Base-by-base conservation (phyloP, 2,797 vertebrate genomes). In the Helostoma temminkii region DNA sequence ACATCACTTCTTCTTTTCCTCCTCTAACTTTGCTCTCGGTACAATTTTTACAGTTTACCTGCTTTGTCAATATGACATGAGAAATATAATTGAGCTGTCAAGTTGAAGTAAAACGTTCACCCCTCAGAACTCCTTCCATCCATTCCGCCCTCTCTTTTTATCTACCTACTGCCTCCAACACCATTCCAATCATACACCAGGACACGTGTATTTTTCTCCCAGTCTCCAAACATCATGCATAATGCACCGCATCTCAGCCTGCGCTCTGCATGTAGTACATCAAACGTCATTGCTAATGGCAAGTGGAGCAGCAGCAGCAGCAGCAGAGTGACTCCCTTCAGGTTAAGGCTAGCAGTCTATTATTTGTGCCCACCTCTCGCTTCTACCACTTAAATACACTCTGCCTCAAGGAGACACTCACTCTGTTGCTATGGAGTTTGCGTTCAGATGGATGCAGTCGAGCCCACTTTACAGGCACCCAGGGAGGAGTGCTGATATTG, bases 361-460 rank as follows among this genome's bases (percentile, higher is more conserved):
- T 81, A 77, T 80, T 82, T 84, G 74, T 78, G 54, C 76, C 75
- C 79, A 81, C 76, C 66, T 79, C 78, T 81, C 55, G 68, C 26
- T 65, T 43, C 72, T 63, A 64, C 71, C 74, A 78, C 81, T 87
- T 78, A 78, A 80, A 71, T 62, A 66, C 71, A 73, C 80, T 81
- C 77, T 19, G 57, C 76, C 73, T 81, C 41, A 34, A 74, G 72
- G 74, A 84, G 62, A 77, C 82, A 43, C 68, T 66, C 66, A 32
- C 71, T 80, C 74, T 66, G 84, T 91, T 89, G 87, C 87, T 74
- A 89, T 85, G 89, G 85, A 72, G 74, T 79, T 80, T 48, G 68
- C 58, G 41, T 71, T 66, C 36, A 57, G 63, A 24, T 10, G 1
- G 56, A 61, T 58, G n/a, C 48, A 25, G 59, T 46, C 3, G 3